Base-by-base conservation (phyloP, 2,797 vertebrate species). In the Hybognathus amarus region DNA sequence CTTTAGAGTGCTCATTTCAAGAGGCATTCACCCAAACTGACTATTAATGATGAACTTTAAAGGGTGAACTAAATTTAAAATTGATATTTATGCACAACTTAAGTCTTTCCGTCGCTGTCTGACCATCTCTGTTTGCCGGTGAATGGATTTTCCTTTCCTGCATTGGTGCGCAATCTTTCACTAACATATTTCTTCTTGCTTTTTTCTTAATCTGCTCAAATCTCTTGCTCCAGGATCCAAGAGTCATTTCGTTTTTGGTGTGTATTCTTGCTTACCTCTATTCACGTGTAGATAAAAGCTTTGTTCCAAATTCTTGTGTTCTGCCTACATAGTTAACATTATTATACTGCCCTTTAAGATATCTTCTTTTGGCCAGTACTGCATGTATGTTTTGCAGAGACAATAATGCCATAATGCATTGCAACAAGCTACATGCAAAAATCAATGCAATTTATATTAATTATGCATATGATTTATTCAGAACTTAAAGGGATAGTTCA, bases 241-340 rank as follows among this genome's bases (percentile, higher is more conserved):
- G 89, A 84, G 87, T 90, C 90, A 92, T 88, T 92, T 92, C 87
- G 87, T 71, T 87, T 90, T 92, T 87, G 95, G 95, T 96, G 93
- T 95, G 95, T 96, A 95, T 93, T 80, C 74, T 89, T 92, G 85
- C 83, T 68, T 86, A 89, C 66, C 47, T 81, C 86, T 80, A 89
- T 88, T 90, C 66, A 63, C 79, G 81, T 88, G 80, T 88, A 75
- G 85, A 56, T 47, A 15, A 52, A 83, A 12, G 13, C 20, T 69
- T 52, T 77, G 82, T 59, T 83, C 40, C 61, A 68, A 77, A 83
- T 70, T 27, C 50, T 56, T 47, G 24, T 61, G 24, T 45, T 75
- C 64, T 77, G 64, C n/a, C 59, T 30, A 8, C 24, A n/a, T 50
- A 63, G 20, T 20, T 20, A 66, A 47, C 17, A 42, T 20, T 38